Percentiles rank a stretch among this genome's conserved stretches.
These are phyloP conservation scores for Eremobia ochroleuca DNA, from an alignment of 2,888 invertebrate genomes.

Conservation along the genomic window DNA sequence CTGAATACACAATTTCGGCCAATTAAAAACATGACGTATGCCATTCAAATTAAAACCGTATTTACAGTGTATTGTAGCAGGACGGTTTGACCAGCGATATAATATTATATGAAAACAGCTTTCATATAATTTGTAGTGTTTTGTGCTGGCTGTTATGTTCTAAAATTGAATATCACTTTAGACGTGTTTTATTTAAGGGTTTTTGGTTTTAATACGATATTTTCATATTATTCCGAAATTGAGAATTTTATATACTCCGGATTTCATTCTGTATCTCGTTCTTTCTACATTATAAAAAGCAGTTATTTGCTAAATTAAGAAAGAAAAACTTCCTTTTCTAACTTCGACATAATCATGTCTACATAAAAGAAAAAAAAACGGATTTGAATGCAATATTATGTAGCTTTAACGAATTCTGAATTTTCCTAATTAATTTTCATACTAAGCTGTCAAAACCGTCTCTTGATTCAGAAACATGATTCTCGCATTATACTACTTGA, in stretches of 20 bases:
- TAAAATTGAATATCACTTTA: neutral
- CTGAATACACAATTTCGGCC: neutral
- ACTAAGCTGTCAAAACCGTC: constrained; percentile 6
- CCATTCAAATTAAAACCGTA: neutral
- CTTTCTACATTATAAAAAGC: neutral
- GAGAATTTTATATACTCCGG: neutral
- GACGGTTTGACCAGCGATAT: neutral
- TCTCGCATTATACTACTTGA: constrained; percentile 38
- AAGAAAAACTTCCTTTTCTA: no score
- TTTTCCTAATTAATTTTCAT: constrained; percentile 7
- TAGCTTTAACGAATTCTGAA: neutral
- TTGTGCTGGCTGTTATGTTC: neutral
- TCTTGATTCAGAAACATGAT: constrained; percentile 9
- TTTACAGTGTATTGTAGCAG: neutral
- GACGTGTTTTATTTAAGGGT: neutral
- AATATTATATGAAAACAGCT: constrained; percentile 9
- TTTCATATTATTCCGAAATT: neutral
- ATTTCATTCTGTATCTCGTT: neutral
- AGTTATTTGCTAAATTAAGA: no score
- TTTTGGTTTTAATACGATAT: neutral
- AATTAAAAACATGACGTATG: constrained; percentile 5
- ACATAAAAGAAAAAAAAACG: neutral
- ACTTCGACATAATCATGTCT: no score
- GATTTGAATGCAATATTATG: neutral
- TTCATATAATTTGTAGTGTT: neutral